Evolutionary conservation across 2,113 vertebrate genomes (phyloP).

Genomic region (Misgurnus anguillicaudatus): DNA sequence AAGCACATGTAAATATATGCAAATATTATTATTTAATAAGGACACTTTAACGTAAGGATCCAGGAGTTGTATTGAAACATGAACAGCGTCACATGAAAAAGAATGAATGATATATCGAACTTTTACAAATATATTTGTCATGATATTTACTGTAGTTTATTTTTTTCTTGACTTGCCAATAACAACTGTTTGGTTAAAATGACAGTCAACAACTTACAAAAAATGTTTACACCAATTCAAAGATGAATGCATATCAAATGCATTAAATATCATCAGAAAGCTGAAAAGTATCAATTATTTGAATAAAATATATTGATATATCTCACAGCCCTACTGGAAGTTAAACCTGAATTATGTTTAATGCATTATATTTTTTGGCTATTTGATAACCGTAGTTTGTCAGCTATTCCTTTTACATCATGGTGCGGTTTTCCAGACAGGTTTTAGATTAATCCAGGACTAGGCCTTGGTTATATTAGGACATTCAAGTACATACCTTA

Average conservation of each 20-base stretch:
- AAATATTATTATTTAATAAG: constrained; percentile 1
- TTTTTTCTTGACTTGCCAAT: background rate
- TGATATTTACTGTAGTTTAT: too few species aligned
- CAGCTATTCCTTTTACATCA: background rate
- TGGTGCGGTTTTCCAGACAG: too few species aligned
- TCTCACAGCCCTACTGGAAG: background rate
- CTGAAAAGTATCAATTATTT: background rate
- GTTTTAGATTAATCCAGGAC: too few species aligned
- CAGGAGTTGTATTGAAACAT: constrained; percentile 1
- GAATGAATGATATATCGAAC: background rate
- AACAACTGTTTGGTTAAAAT: background rate
- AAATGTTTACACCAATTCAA: too few species aligned
- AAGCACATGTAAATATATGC: background rate
- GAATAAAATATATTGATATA: too few species aligned
- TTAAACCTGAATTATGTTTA: background rate
- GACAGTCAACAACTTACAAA: background rate
- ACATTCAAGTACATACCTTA: too few species aligned
- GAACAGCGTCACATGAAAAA: too few species aligned
- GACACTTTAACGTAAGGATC: constrained; percentile 9
- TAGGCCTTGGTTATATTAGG: too few species aligned
- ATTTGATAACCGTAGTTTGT: background rate
- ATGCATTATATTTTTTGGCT: background rate
- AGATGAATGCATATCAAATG: too few species aligned
- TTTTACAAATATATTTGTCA: background rate
- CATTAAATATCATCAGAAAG: background rate